Conservation (phyloP, 2,888 invertebrate genomes). For the Himalopsyche anomala region DNA sequence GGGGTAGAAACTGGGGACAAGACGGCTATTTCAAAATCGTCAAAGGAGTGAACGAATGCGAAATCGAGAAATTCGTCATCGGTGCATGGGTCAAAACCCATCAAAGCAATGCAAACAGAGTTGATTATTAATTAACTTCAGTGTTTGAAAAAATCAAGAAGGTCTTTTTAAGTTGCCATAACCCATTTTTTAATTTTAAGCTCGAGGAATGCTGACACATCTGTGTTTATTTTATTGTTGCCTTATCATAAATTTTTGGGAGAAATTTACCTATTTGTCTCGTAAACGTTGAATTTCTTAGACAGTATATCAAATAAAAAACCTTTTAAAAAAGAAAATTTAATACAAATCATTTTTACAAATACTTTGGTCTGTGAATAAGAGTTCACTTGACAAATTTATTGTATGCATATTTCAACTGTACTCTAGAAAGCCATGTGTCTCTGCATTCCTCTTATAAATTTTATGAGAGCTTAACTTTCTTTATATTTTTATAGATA, state of each 20-base stretch:
- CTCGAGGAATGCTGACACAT: background rate
- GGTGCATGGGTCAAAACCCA: conserved; percentile 84
- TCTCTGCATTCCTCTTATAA: background rate
- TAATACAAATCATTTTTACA: too few species aligned
- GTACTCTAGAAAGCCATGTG: background rate
- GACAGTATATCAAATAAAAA: too few species aligned
- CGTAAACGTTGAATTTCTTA: too few species aligned
- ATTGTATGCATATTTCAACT: background rate
- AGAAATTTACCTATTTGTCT: background rate
- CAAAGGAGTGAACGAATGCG: conserved; percentile 90
- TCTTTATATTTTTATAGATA: conserved; percentile 19
- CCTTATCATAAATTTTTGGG: background rate
- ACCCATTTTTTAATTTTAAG: conserved; percentile 13
- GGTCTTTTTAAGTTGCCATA: conserved; percentile 35
- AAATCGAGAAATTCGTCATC: conserved; percentile 93
- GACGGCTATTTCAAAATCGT: conserved; percentile 92
- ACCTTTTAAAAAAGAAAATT: too few species aligned
- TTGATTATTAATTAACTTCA: background rate
- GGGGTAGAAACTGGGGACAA: conserved; percentile 96
- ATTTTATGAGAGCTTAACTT: conserved; percentile 7
- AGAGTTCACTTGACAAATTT: background rate
- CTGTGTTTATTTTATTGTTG: background rate
- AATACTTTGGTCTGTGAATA: too few species aligned
- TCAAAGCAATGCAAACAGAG: conserved; percentile 61
- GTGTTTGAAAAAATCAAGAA: conserved; percentile 21